Evolutionary conservation across 2,888 invertebrate genomes (phyloP).

Genomic region (Blastobasis lacticolella): DNA sequence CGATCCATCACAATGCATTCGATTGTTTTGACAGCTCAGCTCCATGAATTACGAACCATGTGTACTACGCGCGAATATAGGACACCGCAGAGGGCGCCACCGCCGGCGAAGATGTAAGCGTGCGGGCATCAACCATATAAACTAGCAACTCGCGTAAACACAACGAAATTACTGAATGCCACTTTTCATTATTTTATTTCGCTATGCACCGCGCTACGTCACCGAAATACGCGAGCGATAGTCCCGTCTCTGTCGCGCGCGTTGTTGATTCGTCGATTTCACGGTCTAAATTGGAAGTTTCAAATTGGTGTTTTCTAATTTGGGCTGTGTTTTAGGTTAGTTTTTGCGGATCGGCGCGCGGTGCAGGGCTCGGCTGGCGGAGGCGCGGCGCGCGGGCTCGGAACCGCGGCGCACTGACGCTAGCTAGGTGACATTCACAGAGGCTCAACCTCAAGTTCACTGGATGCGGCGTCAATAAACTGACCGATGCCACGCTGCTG

Average conservation of each 20-base stretch:
- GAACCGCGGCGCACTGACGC: conserved; percentile 61
- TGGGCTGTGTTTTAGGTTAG: conserved; percentile 25
- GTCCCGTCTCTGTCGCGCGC: conserved; percentile 55
- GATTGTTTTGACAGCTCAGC: conserved; percentile 57
- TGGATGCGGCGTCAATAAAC: conserved; percentile 61
- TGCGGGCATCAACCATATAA: conserved; percentile 52
- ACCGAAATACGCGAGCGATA: conserved; percentile 53
- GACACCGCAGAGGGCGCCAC: conserved; percentile 54
- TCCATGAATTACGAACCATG: conserved; percentile 40
- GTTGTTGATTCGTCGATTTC: conserved; percentile 33
- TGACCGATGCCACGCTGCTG: conserved; percentile 32
- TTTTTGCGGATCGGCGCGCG: conserved; percentile 14
- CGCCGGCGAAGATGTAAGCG: conserved; percentile 27
- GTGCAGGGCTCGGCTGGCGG: conserved; percentile 38
- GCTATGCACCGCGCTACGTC: conserved; percentile 68
- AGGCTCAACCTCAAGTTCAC: conserved; percentile 66
- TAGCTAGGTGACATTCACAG: conserved; percentile 70
- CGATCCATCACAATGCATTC: conserved; percentile 7
- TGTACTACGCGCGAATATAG: conserved; percentile 31
- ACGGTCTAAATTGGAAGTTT: conserved; percentile 45
- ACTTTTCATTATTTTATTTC: conserved; percentile 72
- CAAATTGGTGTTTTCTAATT: conserved; percentile 25
- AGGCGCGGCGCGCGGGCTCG: conserved; percentile 34
- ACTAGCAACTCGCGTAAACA: conserved; percentile 72
- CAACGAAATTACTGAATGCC: conserved; percentile 71